These are phyloP conservation scores for Pachymerium ferrugineum DNA, from an alignment of 2,888 invertebrate species.

Conservation along the genomic window DNA sequence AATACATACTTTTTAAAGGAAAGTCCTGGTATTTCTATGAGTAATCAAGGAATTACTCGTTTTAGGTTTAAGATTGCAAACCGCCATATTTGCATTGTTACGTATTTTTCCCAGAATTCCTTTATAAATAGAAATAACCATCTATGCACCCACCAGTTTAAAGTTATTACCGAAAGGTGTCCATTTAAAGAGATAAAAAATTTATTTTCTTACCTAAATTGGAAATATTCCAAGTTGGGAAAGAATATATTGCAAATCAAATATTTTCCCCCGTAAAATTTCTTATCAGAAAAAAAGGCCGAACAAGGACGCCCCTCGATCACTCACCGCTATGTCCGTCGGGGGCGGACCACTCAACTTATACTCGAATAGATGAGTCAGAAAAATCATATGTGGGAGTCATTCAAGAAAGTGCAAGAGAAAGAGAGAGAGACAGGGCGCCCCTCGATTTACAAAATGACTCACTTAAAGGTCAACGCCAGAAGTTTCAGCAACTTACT, in stretches of 20 bases:
- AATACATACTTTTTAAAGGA: too few relatives aligned
- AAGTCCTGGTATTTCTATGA: too few relatives aligned
- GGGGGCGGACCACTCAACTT: not conserved
- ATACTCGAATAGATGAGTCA: slow-evolving; percentile 1
- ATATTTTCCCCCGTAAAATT: not conserved
- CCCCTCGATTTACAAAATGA: slow-evolving; percentile 24
- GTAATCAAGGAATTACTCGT: too few relatives aligned
- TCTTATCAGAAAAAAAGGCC: not conserved
- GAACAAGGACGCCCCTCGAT: not conserved
- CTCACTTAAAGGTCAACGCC: slow-evolving; percentile 27
- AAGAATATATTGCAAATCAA: not conserved
- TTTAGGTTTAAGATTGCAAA: too few relatives aligned
- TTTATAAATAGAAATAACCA: too few relatives aligned
- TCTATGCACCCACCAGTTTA: too few relatives aligned
- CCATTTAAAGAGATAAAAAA: not conserved
- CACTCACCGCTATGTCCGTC: not conserved
- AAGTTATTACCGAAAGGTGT: too few relatives aligned
- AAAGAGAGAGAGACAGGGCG: not conserved
- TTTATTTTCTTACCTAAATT: not conserved
- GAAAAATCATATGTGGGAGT: slow-evolving; percentile 7
- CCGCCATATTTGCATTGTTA: too few relatives aligned
- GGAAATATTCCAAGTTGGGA: not conserved
- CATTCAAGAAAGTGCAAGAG: not conserved
- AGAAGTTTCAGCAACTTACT: slow-evolving; percentile 24
- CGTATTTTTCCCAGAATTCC: too few relatives aligned